phyloP scores from a whole-genome alignment of 2,797 vertebrate genomes.

The Hipposideros larvatus region DNA sequence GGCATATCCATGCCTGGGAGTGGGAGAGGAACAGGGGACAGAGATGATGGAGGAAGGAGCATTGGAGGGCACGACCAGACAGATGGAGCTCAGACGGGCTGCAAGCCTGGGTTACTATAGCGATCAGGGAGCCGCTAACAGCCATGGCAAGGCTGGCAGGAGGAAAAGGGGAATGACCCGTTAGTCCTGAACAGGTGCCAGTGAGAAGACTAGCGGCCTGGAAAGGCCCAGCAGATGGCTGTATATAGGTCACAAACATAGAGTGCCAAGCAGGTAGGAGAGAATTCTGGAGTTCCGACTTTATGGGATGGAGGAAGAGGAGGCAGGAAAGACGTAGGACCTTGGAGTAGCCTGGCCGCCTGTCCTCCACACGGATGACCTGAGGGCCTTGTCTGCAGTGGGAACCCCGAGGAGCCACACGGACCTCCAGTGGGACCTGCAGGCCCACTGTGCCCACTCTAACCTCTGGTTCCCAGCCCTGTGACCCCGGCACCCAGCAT shows the following conservation, averaged over 20 bases:
- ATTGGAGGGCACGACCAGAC: neutral
- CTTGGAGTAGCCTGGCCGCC: neutral
- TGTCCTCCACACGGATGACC: neutral
- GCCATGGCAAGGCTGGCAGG: neutral
- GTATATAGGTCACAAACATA: neutral
- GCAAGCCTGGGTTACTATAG: neutral
- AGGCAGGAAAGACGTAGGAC: neutral
- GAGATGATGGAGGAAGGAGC: neutral
- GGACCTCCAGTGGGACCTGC: neutral
- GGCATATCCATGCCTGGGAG: neutral
- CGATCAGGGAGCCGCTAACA: neutral
- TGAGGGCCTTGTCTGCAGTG: neutral
- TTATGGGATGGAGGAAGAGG: neutral
- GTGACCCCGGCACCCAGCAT: neutral
- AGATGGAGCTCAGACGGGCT: neutral
- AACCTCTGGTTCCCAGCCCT: neutral
- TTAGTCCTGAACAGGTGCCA: neutral
- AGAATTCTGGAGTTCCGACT: neutral
- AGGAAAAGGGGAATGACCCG: neutral
- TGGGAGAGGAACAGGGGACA: neutral
- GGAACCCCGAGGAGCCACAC: neutral
- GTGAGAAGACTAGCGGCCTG: rapidly evolving
- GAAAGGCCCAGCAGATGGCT: neutral
- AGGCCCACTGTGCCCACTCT: neutral
- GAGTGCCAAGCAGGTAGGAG: neutral